Conservation (phyloP, 2,113 vertebrate species). For the Myiagra hebetior region DNA sequence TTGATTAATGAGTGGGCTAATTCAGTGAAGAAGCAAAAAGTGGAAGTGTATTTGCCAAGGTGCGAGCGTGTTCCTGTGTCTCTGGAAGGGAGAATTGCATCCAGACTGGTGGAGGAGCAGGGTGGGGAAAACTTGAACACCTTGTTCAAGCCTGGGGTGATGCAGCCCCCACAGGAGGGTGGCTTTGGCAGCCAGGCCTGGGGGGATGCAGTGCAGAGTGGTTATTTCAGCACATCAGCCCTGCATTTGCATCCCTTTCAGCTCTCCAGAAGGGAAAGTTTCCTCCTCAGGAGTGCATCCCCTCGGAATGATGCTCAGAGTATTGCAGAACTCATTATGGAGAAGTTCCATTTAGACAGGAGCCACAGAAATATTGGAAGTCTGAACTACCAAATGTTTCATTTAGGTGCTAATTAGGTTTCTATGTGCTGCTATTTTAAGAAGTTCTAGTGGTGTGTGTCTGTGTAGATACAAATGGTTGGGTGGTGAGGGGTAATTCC, state of each 20-base stretch:
- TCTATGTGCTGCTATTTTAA: background rate
- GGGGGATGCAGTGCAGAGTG: background rate
- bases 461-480: background rate
- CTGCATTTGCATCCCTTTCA: background rate
- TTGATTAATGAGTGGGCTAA: conserved; percentile 95
- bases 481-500: background rate
- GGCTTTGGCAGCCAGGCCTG: background rate
- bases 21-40: conserved; percentile 95
- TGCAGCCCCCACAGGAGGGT: background rate
- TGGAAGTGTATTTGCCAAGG: conserved; percentile 96
- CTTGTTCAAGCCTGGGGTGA: background rate
- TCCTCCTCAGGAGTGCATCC: background rate
- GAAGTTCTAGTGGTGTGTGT: background rate
- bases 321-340: background rate
- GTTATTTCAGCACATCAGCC: background rate
- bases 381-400: background rate
- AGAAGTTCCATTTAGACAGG: background rate
- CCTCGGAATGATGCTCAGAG: background rate
- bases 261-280: background rate
- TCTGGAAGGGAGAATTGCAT: background rate
- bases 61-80: conserved; percentile 21
- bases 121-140: background rate
- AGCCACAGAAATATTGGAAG: background rate
- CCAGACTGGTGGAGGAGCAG: background rate
- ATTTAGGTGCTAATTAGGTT: conserved; percentile 23